phyloP scores from a whole-genome alignment of 2,113 vertebrate genomes.

The Caretta caretta region DNA sequence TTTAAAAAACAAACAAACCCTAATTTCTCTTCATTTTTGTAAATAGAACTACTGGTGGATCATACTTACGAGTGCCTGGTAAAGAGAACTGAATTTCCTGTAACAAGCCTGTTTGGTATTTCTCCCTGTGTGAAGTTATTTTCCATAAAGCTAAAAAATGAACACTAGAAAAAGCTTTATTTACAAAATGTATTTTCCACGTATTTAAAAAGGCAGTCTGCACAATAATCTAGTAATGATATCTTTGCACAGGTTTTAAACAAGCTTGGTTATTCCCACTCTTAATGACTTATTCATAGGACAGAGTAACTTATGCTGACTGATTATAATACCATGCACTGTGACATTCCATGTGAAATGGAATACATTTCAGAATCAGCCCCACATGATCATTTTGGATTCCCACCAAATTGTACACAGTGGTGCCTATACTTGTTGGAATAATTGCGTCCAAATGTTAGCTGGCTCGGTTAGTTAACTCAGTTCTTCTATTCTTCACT shows the following conservation, averaged over 20 bases:
- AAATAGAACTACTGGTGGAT: not conserved
- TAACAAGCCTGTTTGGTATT: not conserved
- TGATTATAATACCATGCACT: not conserved
- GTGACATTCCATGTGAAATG: not conserved
- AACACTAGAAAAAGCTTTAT: not conserved
- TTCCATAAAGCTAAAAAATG: constrained; percentile 2
- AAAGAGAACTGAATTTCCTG: not conserved
- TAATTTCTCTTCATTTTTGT: not conserved
- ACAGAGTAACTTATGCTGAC: too few species aligned
- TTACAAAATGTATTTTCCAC: not conserved
- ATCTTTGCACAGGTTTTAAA: not conserved
- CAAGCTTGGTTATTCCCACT: not conserved
- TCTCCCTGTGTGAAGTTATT: not conserved
- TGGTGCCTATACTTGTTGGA: not conserved
- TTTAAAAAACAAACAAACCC: not conserved
- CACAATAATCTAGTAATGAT: not conserved
- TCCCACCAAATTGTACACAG: not conserved
- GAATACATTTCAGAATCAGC: rapidly evolving
- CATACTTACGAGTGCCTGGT: not conserved
- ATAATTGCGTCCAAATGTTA: not conserved
- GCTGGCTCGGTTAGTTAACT: not conserved
- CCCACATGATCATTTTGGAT: not conserved
- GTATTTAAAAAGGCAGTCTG: not conserved
- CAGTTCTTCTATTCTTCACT: not conserved
- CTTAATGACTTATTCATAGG: not conserved